Conservation (phyloP, 2,888 invertebrate species). For the Ellobium chinense region DNA sequence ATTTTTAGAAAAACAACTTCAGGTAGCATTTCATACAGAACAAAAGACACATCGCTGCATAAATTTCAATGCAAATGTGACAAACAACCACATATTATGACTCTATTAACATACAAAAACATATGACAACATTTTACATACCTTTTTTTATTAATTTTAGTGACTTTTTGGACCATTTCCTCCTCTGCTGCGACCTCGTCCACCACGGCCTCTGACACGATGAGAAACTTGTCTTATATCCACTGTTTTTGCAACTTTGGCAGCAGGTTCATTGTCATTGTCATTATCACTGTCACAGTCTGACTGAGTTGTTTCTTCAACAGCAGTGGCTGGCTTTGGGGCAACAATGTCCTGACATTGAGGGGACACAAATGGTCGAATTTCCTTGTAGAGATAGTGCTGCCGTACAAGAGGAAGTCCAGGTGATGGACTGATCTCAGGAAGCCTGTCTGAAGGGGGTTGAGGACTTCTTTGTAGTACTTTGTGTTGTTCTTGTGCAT, state of each 20-base stretch:
- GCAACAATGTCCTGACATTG: not conserved
- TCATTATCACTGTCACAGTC: no score
- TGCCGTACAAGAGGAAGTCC: not conserved
- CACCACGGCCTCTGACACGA: no score
- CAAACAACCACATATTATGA: not conserved
- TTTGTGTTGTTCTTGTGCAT: not conserved
- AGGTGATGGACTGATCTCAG: not conserved
- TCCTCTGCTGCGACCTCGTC: no score
- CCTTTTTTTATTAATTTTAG: not conserved
- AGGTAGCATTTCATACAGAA: not conserved
- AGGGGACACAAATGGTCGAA: not conserved
- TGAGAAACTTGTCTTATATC: no score
- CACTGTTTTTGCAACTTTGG: no score
- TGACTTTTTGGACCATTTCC: no score
- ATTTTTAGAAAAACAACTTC: not conserved
- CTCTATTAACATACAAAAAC: not conserved
- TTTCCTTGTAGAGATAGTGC: conserved; percentile 14
- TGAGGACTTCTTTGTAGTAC: not conserved
- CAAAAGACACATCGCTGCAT: not conserved
- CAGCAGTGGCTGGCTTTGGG: no score
- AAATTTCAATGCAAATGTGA: not conserved
- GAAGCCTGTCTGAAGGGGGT: not conserved
- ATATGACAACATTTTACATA: not conserved
- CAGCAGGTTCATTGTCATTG: no score
- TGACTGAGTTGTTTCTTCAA: no score